phyloP scores from a whole-genome alignment of 1,140 invertebrate species.

The Penaeus chinensis region DNA sequence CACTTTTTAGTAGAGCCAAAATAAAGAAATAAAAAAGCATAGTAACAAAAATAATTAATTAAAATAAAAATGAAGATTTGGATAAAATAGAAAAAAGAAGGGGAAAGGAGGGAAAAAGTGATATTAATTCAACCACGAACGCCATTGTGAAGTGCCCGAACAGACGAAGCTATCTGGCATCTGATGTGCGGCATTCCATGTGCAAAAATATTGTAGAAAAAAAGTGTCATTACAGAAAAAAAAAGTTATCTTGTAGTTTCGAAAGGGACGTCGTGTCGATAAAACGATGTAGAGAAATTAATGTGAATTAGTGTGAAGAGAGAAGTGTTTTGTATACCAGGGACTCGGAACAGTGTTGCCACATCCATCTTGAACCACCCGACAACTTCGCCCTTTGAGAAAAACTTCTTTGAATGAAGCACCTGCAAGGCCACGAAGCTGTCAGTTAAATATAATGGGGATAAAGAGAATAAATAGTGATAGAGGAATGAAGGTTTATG shows the following conservation, averaged over 20 bases:
- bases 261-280: no score
- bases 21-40: neutral
- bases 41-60: neutral
- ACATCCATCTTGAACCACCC: constrained; percentile 62
- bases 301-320: neutral
- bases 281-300: neutral
- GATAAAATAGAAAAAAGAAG: neutral
- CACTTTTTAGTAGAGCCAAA: neutral
- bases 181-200: neutral
- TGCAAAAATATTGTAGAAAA: neutral
- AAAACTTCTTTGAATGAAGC: constrained; percentile 62
- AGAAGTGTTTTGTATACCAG: constrained; percentile 37
- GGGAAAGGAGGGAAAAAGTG: neutral
- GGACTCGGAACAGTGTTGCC: constrained; percentile 52
- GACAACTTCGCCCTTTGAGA: constrained; percentile 58
- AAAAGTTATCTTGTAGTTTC: neutral
- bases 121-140: no score
- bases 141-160: no score
- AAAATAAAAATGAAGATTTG: no score
- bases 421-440: constrained; percentile 35
- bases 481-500: no score
- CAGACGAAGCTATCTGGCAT: no score
- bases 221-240: neutral
- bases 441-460: neutral
- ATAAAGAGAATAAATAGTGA: neutral